Conservation (phyloP, 2,797 vertebrate species). For the Podarcis siculus region DNA sequence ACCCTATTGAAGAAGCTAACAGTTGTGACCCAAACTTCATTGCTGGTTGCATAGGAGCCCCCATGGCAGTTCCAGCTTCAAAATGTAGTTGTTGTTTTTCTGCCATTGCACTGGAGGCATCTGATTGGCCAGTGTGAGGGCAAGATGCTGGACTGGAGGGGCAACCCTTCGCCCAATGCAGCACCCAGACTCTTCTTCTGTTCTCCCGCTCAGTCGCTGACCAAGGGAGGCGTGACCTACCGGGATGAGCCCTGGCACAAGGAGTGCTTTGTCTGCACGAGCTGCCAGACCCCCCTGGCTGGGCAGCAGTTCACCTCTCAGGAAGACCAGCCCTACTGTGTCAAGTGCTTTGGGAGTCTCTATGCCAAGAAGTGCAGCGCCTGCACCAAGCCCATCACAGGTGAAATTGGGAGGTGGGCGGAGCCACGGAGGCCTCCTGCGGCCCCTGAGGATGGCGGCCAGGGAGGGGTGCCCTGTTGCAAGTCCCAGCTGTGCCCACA, state of each 20-base stretch:
- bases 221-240: conserved; percentile 94
- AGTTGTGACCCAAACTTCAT: too few species aligned
- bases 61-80: too few species aligned
- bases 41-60: too few species aligned
- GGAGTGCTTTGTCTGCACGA: conserved; percentile 92
- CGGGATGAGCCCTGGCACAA: conserved; percentile 94
- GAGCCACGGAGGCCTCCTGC: neutral
- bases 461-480: neutral
- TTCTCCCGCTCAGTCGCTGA: conserved; percentile 83
- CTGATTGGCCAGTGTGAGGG: too few species aligned
- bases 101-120: too few species aligned
- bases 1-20: too few species aligned
- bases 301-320: conserved; percentile 96
- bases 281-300: conserved; percentile 88
- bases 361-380: conserved; percentile 93
- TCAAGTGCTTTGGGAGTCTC: conserved; percentile 93
- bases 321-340: conserved; percentile 91
- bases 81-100: too few species aligned
- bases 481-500: too few species aligned
- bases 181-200: too few species aligned
- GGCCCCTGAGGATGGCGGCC: neutral
- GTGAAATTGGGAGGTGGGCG: conserved; percentile 66
- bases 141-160: too few species aligned
- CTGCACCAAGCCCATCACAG: conserved; percentile 94
- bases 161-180: too few species aligned